Evolutionary conservation across 2,113 vertebrate species (phyloP), one percentile per base, ranked within the genome.

Genomic region (Solea senegalensis): DNA sequence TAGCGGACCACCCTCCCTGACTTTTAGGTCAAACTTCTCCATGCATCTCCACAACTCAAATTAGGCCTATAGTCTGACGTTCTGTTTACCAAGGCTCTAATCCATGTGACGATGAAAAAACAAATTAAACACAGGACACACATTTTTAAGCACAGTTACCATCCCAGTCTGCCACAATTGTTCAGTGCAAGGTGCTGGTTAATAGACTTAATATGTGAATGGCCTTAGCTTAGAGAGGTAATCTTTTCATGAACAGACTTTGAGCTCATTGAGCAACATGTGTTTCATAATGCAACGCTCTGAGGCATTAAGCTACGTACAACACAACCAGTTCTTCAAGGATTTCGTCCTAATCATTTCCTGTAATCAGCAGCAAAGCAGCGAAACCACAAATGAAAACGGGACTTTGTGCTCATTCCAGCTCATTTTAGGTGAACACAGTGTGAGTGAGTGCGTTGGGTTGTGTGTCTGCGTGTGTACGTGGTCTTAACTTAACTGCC

Each of bases 311-410:
- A 50, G 74, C 58, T 50, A 59, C n/a, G 5, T 53, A 59, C 76
- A 85, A 78, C 76, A 81, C 78, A 82, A 76, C 62, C 82, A 72
- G 74, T 49, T 69, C 69, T 81, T 76, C 66, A 61, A 84, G 68
- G 83, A 81, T 87, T 86, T 82, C 71, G 72, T 85, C 68, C 52
- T 85, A 84, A 91, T 92, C 63, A 86, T 89, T 92, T 91, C 87
- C 86, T 90, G 76, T 90, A 90, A 91, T 92, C 85, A 85, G 87
- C 67, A 68, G 76, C 40, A 67, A 82, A 83, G 69, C 11, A 65
- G 58, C 55, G 61, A 80, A 88, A 79, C 34, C 10, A 71, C 76
- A 76, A 81, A 81, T 44, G 45, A 73, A 84, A 75, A 84, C 75
- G 65, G 40, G 8, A 70, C 55, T 62, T 80, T 70, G 73, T 74